Percentiles rank a stretch among this genome's conserved stretches.
phyloP scores from a whole-genome alignment of 2,888 invertebrate species.

The Esperia sulphurella region DNA sequence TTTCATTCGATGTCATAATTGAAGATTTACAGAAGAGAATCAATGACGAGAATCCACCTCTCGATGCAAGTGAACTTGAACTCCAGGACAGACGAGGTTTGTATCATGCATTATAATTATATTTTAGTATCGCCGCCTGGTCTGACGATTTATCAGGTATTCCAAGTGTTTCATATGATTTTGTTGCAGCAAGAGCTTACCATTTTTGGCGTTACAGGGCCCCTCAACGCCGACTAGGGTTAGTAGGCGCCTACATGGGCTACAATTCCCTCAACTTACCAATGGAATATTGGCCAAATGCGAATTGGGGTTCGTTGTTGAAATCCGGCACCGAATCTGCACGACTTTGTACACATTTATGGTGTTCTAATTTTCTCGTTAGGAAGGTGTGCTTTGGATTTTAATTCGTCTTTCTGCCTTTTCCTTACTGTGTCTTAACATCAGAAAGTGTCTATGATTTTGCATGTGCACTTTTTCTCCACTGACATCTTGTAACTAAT shows the following conservation, averaged over 20 bases:
- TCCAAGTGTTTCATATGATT: constrained; percentile 60
- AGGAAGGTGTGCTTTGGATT: constrained; percentile 10
- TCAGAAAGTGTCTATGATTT: constrained; percentile 9
- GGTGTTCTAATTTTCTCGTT: constrained; percentile 30
- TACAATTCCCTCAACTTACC: constrained; percentile 76
- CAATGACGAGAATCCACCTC: constrained; percentile 87
- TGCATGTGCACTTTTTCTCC: constrained; percentile 9
- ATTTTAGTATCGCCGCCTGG: background rate
- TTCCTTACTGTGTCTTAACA: constrained; percentile 1
- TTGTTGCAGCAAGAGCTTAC: constrained; percentile 79
- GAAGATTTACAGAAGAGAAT: constrained; percentile 88
- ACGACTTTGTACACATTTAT: constrained; percentile 30
- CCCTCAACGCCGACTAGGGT: constrained; percentile 57
- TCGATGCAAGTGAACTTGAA: constrained; percentile 82
- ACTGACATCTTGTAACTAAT: background rate
- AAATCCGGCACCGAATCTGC: constrained; percentile 46
- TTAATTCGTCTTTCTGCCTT: constrained; percentile 4
- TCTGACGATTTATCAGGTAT: constrained; percentile 33
- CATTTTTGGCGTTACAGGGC: constrained; percentile 80
- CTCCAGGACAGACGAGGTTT: constrained; percentile 85
- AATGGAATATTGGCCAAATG: constrained; percentile 80
- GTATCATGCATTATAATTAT: constrained; percentile 20
- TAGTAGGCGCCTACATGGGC: constrained; percentile 71
- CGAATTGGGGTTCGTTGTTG: constrained; percentile 81
- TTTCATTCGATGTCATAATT: constrained; percentile 85